Evolutionary conservation across 2,797 vertebrate species (phyloP).

Genomic region (Dendrocincla tyrannina): DNA sequence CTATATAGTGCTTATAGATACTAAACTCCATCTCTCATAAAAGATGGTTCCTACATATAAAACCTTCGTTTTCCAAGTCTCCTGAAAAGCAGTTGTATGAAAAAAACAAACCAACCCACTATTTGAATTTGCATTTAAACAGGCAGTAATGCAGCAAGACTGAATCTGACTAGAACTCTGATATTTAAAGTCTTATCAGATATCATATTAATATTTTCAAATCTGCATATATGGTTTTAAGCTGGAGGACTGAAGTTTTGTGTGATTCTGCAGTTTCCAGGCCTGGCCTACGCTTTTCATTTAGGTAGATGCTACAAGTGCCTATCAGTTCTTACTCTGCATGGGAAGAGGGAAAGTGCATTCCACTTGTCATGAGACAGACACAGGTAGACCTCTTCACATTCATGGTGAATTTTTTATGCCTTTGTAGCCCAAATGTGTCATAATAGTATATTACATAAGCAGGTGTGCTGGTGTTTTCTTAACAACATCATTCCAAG

Average conservation of each 20-base stretch:
- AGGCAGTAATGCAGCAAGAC: neutral
- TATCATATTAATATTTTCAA: neutral
- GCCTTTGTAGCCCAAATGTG: neutral
- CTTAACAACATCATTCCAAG: neutral
- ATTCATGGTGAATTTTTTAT: neutral
- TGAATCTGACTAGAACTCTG: neutral
- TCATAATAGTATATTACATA: neutral
- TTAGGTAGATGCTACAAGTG: neutral
- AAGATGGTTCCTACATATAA: neutral
- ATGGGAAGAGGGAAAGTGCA: neutral
- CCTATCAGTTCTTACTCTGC: neutral
- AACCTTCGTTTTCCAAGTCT: neutral
- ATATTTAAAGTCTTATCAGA: neutral
- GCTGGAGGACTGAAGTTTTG: neutral
- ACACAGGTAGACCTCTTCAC: neutral
- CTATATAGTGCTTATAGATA: neutral
- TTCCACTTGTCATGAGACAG: neutral
- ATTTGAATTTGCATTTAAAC: neutral
- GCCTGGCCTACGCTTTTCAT: neutral
- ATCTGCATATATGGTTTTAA: neutral
- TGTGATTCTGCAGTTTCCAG: neutral
- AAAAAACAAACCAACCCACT: neutral
- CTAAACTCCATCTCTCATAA: neutral
- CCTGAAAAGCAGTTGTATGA: neutral
- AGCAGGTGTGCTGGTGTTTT: neutral